Evolutionary conservation across 2,888 invertebrate species (phyloP).

Genomic region (Chaitophorus viminalis): DNA sequence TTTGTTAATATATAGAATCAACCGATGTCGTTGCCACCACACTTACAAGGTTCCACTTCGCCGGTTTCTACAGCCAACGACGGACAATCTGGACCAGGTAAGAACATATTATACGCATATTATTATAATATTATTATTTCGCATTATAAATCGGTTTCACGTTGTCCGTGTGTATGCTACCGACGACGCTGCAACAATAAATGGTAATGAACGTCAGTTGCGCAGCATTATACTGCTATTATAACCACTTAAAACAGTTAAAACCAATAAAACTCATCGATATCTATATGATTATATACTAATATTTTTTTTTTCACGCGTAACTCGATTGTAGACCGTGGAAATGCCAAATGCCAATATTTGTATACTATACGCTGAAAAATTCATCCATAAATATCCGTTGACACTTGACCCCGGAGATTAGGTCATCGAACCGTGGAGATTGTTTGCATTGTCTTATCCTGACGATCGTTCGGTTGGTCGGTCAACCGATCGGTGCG

Average conservation of each 20-base stretch:
- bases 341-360: too few relatives aligned
- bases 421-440: constrained; percentile 55
- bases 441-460: constrained; percentile 51
- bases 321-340: too few relatives aligned
- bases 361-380: too few relatives aligned
- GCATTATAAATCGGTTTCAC: neutral
- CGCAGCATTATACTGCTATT: too few relatives aligned
- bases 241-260: too few relatives aligned
- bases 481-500: constrained; percentile 56
- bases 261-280: too few relatives aligned
- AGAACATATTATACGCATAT: neutral
- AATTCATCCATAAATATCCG: neutral
- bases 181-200: too few relatives aligned
- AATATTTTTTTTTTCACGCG: too few relatives aligned
- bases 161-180: too few relatives aligned
- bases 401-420: constrained; percentile 41
- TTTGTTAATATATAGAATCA: constrained; percentile 64
- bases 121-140: neutral
- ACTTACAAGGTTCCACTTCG: constrained; percentile 69
- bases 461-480: constrained; percentile 55
- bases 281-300: too few relatives aligned
- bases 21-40: constrained; percentile 66
- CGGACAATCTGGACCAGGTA: constrained; percentile 63
- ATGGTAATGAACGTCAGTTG: too few relatives aligned
- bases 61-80: constrained; percentile 64